Conservation (phyloP, 1,140 invertebrate species). For the Meteorus sp. region DNA sequence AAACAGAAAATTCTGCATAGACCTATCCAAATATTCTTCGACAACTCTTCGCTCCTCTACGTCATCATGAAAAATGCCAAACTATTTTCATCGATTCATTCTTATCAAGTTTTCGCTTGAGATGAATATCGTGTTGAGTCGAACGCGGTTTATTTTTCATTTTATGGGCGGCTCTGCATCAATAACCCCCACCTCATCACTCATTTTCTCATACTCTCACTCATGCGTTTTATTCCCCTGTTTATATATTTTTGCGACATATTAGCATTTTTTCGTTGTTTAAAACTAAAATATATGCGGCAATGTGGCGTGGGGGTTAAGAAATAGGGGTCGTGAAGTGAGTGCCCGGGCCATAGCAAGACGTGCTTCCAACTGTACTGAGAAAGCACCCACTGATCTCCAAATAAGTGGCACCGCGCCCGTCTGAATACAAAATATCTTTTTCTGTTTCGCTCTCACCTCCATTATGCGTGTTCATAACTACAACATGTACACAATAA, state of each 20-base stretch:
- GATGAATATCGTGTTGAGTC: constrained; percentile 32
- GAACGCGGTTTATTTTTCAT: constrained; percentile 57
- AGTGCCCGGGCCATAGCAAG: constrained; percentile 28
- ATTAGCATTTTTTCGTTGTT: constrained; percentile 61
- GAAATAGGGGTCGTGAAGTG: constrained; percentile 32
- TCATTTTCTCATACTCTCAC: no score
- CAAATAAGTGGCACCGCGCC: constrained; percentile 56
- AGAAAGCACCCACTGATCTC: constrained; percentile 50
- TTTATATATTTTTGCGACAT: constrained; percentile 21
- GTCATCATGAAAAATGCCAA: constrained; percentile 8
- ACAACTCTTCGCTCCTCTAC: constrained; percentile 28
- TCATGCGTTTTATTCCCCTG: background rate
- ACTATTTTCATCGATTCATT: background rate
- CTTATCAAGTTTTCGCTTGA: constrained; percentile 6
- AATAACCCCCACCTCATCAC: constrained; percentile 43
- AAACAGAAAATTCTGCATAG: background rate
- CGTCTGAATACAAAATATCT: constrained; percentile 52
- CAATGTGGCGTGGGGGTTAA: constrained; percentile 29
- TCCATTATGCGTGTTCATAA: background rate
- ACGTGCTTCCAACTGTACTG: constrained; percentile 39
- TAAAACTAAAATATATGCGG: constrained; percentile 58
- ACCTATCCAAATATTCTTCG: constrained; percentile 35
- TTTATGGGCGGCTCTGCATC: constrained; percentile 49
- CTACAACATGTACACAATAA: no score
- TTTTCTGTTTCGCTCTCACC: no score